Base-by-base conservation (phyloP, 2,888 invertebrate genomes). In the Andricus curvator region DNA sequence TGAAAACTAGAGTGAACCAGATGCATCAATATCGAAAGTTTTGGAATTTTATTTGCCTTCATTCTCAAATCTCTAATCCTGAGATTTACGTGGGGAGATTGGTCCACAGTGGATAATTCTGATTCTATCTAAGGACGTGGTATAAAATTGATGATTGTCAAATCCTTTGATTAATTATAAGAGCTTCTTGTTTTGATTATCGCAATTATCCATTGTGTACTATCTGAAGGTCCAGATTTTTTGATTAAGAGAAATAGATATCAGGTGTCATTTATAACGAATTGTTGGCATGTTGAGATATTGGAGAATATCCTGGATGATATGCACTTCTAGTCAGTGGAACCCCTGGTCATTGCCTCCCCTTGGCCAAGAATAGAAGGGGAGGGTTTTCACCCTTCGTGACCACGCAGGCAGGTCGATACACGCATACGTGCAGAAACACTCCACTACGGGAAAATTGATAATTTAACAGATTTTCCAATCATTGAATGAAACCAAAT, bases 321-420 rank as follows among this genome's bases (percentile, higher is more conserved):
- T 87, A 88, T 88, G 88, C 86, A 88, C 87, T 88, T 85, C 89
- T 86, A 85, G 84, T 84, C 85, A 83, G 83, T 65, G 80, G 80
- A 85, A 70, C 85, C 85, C 85, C 84, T 85, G 88, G 89, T 87
- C 87, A 89, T 87, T 88, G 88, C 85, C 87, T 81, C 86, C 87
- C 84, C 82, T 83, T 82, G 83, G 86, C 83, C 83, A 86, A 85
- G 85, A 84, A 82, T 83, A 83, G 33, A 74, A 48, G 68, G 85
- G 85, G 81, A 83, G 83, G 81, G 80, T 83, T 70, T 88, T 86
- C 88, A 88, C 88, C 88, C 88, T 87, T 88, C 86, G 83, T 83
- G 85, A 84, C 81, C 88, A 86, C 87, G 85, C 87, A 89, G 86
- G 89, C 87, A 89, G 89, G 90, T 90, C 91, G 90, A 91, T 91